Percentiles rank a stretch among this genome's conserved stretches.
Evolutionary conservation across 2,113 vertebrate species (phyloP).

Genomic region (Saimiri boliviensis): DNA sequence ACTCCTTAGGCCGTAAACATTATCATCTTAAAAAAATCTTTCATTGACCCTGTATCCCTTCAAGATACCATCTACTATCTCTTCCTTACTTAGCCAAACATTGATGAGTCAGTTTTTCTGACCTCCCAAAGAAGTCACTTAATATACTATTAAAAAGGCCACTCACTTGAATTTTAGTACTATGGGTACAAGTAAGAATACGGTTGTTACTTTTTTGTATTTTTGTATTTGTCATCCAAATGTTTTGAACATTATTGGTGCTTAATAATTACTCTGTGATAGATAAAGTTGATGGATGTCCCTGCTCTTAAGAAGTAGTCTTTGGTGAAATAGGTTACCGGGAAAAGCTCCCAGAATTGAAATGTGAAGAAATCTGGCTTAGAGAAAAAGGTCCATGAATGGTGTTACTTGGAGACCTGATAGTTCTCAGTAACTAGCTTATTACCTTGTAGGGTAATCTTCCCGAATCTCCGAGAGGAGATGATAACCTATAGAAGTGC

Average conservation of each 20-base stretch:
- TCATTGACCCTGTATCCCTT: background rate
- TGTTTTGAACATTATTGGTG: background rate
- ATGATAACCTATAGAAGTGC: background rate
- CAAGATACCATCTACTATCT: background rate
- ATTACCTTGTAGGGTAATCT: background rate
- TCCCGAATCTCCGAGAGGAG: background rate
- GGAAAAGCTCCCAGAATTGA: background rate
- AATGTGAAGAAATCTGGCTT: conserved; percentile 7
- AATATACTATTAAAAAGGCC: background rate
- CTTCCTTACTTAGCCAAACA: background rate
- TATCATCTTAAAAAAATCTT: background rate
- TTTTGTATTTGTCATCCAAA: background rate
- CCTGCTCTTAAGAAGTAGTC: background rate
- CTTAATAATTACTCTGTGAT: background rate
- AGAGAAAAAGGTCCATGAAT: background rate
- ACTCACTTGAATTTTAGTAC: background rate
- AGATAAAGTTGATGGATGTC: background rate
- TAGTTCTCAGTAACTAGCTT: background rate
- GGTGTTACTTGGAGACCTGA: background rate
- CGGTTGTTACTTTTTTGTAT: background rate
- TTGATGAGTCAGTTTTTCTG: background rate
- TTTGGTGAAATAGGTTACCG: background rate
- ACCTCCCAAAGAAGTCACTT: background rate
- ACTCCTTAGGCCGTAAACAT: background rate
- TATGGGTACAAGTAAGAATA: background rate